These are phyloP conservation scores for Boloria euphrosyne DNA, from an alignment of 2,888 invertebrate genomes.

Conservation along the genomic window DNA sequence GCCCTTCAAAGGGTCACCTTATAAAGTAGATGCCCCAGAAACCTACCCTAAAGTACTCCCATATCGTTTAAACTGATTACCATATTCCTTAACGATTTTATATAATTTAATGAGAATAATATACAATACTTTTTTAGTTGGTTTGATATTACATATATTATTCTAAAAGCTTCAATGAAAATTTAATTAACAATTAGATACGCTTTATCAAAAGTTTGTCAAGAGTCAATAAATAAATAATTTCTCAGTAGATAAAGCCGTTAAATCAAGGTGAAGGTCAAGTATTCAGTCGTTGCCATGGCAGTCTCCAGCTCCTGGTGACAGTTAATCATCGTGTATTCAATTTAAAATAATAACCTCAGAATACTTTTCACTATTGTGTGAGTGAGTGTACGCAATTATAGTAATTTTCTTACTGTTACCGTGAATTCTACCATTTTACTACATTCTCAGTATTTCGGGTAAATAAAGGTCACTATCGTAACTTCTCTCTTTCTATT, in stretches of 20 bases:
- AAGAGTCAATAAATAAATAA: slow-evolving; percentile 42
- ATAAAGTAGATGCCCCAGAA: slow-evolving; percentile 55
- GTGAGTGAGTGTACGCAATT: slow-evolving; percentile 28
- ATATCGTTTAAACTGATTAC: slow-evolving; percentile 32
- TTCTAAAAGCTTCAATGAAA: slow-evolving; percentile 43
- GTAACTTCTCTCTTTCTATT: neutral
- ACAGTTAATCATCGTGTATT: slow-evolving; percentile 58
- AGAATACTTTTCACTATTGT: slow-evolving; percentile 30
- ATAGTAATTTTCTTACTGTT: slow-evolving; percentile 27
- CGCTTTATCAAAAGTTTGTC: slow-evolving; percentile 45
- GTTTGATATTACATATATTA: slow-evolving; percentile 1
- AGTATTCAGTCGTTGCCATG: slow-evolving; percentile 54
- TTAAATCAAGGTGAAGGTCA: slow-evolving; percentile 67
- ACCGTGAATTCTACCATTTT: slow-evolving; percentile 11
- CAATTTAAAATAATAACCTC: slow-evolving; percentile 43
- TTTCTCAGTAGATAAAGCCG: slow-evolving; percentile 53
- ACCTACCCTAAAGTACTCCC: slow-evolving; percentile 55
- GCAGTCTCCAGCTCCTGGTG: slow-evolving; percentile 47
- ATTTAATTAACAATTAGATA: slow-evolving; percentile 21
- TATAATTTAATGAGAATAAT: slow-evolving; percentile 20
- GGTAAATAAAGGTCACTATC: slow-evolving; percentile 5
- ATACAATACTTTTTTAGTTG: slow-evolving; percentile 46
- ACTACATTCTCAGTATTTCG: slow-evolving; percentile 6
- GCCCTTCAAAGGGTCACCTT: slow-evolving; percentile 68
- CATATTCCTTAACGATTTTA: slow-evolving; percentile 19